Evolutionary conservation across 1,140 invertebrate species (phyloP), one percentile per base, ranked within the genome.

Genomic region (Hesperophylax magnus): DNA sequence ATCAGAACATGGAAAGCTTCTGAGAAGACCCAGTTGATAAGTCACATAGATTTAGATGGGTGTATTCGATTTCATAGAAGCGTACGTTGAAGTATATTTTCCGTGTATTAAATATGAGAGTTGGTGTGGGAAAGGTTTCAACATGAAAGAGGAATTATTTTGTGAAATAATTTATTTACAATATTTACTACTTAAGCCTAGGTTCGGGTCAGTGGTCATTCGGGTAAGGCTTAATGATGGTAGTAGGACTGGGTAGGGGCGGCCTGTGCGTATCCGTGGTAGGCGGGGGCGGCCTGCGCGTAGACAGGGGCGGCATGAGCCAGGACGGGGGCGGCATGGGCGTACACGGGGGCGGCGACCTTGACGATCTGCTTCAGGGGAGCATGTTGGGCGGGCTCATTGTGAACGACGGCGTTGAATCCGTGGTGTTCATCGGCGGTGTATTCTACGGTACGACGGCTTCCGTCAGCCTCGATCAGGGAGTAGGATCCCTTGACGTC

Each of bases 371-470:
- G 91, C 82, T 87, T 84, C 0, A 39, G 7, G 61, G 78, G 84
- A 87, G 85, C n/a, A 78, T 86, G 85, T 54, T 89, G 86, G 20
- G 89, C 87, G 3, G 90, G 88, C 84, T 93, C 92, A 5, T 91
- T 89, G 65, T 90, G 90, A 5, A 95, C 91, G 22, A 93, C 87
- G 0, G 94, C 94, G 87, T 94, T 92, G 86, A 94, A 94, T 83
- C 94, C 94, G 84, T 91, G 92, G 85, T 94, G 91, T 24, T 93
- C 91, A 85, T 95, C 94, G 72, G 94, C 93, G 53, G 93, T 94
- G 88, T 95, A 95, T 54, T 94, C 92, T 65, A 95, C 94, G 82
- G 93, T 93, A 81, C 94, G 91, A 84, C 91, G 89, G 83, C 92
- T 93, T 54, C 94, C 94, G 85, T 95, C 92, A n/a, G 92, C 90